Evolutionary conservation across 2,888 invertebrate genomes (phyloP), one percentile per base, ranked within the genome.

Genomic region (Lasiommata megera): DNA sequence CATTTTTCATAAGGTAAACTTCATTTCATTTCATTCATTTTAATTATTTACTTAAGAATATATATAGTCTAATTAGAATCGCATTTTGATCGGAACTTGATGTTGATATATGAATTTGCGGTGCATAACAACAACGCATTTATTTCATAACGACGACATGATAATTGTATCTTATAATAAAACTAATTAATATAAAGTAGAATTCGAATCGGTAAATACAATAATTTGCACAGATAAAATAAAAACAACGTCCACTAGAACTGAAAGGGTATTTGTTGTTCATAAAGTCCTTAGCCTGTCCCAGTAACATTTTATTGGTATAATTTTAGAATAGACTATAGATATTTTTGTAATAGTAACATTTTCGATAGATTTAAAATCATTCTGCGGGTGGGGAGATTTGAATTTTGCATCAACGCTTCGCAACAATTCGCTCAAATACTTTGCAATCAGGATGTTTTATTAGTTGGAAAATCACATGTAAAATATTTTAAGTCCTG

Each of bases 321-420:
- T 85, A 81, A 83, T 82, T 84, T 46, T 87, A 89, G 86, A 77
- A 83, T 88, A 88, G 87, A 80, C 73, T 62, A 88, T 85, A 88
- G 83, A 88, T 89, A 89, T 89, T 88, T 90, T 90, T 89, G 76
- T 89, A 89, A 88, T 86, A 86, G 83, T 84, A 80, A 82, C 79
- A 81, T 82, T 82, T n/a, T 85, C 81, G 76, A 80, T 85, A 87
- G 80, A 73, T 81, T 75, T 77, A 80, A 82, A 78, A 74, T 73
- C 67, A 72, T 78, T 67, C 64, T 69, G 9, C 7, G 7, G 64
- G 65, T 66, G 76, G 70, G 70, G 68, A 67, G 66, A 76, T 77
- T 76, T 72, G 74, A 61, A 67, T 66, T 68, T 71, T 67, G 67
- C 62, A 63, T 51, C 51, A 54, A 48, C 52, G 60, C 60, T 38